Conservation (phyloP, 2,888 invertebrate species). For the Drosophila borborema region DNA sequence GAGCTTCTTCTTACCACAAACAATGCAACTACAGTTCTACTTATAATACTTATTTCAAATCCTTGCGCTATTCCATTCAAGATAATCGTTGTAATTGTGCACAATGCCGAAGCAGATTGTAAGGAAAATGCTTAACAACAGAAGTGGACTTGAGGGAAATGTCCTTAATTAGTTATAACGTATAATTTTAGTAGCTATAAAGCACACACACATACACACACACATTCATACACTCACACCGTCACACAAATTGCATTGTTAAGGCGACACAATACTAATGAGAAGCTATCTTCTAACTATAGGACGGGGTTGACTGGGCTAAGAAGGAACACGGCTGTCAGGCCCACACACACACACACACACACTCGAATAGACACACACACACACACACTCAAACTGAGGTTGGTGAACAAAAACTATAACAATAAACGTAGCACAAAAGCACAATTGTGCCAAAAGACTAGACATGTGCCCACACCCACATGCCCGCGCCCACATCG, state of each 20-base stretch:
- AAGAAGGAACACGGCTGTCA: constrained; percentile 55
- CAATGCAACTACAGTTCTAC: neutral
- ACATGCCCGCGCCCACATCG: constrained; percentile 12
- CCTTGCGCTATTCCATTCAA: neutral
- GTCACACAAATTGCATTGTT: constrained; percentile 51
- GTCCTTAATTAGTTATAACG: constrained; percentile 69
- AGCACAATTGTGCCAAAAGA: constrained; percentile 63
- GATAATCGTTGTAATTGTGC: constrained; percentile 11
- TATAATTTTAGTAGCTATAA: constrained; percentile 68
- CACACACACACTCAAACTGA: constrained; percentile 8
- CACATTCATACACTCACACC: constrained; percentile 15
- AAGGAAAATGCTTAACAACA: constrained; percentile 30
- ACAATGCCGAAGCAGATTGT: constrained; percentile 35
- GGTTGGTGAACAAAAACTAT: constrained; percentile 65
- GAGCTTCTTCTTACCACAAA: neutral
- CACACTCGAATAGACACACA: constrained; percentile 26
- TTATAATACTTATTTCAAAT: neutral
- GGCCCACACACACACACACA: constrained; percentile 40
- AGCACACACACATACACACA: constrained; percentile 20
- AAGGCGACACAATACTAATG: constrained; percentile 48
- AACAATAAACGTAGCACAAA: constrained; percentile 73
- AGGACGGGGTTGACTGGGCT: constrained; percentile 36
- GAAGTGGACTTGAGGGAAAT: constrained; percentile 32
- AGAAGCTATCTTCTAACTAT: constrained; percentile 45
- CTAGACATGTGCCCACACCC: constrained; percentile 37